Base-by-base conservation (phyloP, 2,888 invertebrate genomes). In the Drosophila fulvimacula region DNA sequence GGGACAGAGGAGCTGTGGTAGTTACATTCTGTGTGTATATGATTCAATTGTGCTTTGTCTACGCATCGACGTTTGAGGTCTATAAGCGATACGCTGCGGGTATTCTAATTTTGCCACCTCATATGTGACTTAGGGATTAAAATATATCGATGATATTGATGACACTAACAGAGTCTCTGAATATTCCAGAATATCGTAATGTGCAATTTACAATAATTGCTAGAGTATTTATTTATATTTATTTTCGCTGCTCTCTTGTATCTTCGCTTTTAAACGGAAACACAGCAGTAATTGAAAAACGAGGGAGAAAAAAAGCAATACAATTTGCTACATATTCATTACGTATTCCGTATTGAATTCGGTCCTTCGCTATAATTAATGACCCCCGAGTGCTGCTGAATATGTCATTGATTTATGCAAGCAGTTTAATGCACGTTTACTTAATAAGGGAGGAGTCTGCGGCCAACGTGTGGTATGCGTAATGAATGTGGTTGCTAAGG, bases 401-500 rank as follows among this genome's bases (percentile, higher is more conserved):
- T 60, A 49, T 69, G 72, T 63, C 52, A 73, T 70, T 86, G 83
- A 83, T 83, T 83, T 86, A 83, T 83, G 87, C 73, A 81, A 77
- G 77, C 79, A 72, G 77, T 86, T 81, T 81, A 79, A 83, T 83
- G 69, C 66, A 59, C 67, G 76, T 65, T 78, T 72, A 71, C 73
- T 71, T 83, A 73, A 81, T 79, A 79, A 79, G 74, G 69, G 66
- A 56, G 42, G 15, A 7, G 44, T 53, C 58, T 58, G 68, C 63
- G 59, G 59, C 19, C 69, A 59, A 60, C 79, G 81, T 46, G 36
- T 46, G 57, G 44, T 74, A 76, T 79, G 78, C 82, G 78, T 64
- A 82, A 80, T 67, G 42, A 61, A 63, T 63, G 46, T 15, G 39
- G 10, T 34, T n/a, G 48, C 13, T 24, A n/a, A 19, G n/a, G 10